Base-by-base conservation (phyloP, 2,797 vertebrate genomes). In the Leptatherina wallacei region DNA sequence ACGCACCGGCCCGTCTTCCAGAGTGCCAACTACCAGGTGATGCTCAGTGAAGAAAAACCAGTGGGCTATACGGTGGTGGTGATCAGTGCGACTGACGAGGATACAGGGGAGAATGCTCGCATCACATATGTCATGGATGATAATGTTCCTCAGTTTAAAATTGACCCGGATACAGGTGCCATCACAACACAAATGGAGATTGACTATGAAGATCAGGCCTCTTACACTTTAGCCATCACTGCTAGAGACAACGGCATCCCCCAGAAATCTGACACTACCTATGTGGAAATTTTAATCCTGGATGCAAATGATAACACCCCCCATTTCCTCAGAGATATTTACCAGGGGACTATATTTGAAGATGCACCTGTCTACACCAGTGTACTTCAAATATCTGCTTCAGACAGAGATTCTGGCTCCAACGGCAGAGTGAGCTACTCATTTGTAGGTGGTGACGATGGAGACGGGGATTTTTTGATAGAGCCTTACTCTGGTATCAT, bases 1-100 rank as follows among this genome's bases (percentile, higher is more conserved):
- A 99, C 98, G 0, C 97, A 99, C 80, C 94, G 97, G 44, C 98
- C 98, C 0, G 96, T 99, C 64, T 99, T 99, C 90, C 98, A 98
- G 89, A 99, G 94, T 73, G 95, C 96, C 14, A 98, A 96, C 91
- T 97, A 98, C 82, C 97, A 97, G 0, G 95, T 97, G 59, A 94
- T 88, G 0, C 89, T 99, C 36, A 95, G 95, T 0, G 98, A 99
- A 82, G 97, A 97, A 77, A 94, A 92, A 54, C 97, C 97, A 0
- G 92, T 96, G 10, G 98, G 98, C 74, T 96, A 95, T 27, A 96
- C 95, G 3, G 95, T 99, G 36, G 95, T 95, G 61, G 89, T 96
- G 20, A 98, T 99, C 83, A 95, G 94, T 0, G 98, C 98, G 1
- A 96, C 96, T 0, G 98, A 99, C 10, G 98, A 99, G 71, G 98